Conservation (phyloP, 2,113 vertebrate genomes). For the Bubo scandiacus region DNA sequence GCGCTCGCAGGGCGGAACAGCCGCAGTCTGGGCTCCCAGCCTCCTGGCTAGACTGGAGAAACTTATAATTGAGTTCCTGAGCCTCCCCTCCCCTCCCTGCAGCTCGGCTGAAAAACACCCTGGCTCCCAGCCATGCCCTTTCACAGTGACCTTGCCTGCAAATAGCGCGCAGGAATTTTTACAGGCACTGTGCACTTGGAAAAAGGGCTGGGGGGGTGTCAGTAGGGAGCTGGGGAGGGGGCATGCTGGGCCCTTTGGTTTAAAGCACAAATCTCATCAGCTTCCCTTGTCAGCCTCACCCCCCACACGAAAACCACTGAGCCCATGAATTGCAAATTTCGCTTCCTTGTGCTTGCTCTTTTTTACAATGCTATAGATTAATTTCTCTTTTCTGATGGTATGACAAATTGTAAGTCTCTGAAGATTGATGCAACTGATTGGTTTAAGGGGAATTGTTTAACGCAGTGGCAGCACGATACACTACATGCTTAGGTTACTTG, state of each 20-base stretch:
- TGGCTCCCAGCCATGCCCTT: conserved; percentile 81
- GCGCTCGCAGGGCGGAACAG: conserved; percentile 74
- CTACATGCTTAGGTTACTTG: not conserved
- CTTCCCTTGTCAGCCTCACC: not conserved
- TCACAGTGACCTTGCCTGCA: conserved; percentile 82
- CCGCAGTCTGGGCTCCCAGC: conserved; percentile 91
- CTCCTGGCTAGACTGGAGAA: conserved; percentile 92
- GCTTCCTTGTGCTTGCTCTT: not conserved
- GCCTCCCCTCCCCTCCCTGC: conserved; percentile 80
- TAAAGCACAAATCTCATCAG: not conserved
- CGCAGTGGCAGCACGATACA: not conserved
- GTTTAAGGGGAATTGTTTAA: not conserved
- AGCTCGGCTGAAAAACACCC: conserved; percentile 76
- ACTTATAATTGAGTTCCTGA: conserved; percentile 94
- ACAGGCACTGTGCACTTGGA: conserved; percentile 50
- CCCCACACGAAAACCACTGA: not conserved
- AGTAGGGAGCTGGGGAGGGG: not conserved
- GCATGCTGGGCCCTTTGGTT: not conserved
- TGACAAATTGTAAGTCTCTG: not conserved
- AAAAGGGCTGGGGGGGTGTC: not conserved
- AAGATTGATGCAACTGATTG: not conserved
- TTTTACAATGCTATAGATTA: not conserved
- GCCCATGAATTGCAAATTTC: not conserved
- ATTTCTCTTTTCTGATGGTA: not conserved
- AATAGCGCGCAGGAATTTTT: conserved; percentile 77